Evolutionary conservation across 2,888 invertebrate genomes (phyloP), one percentile per base, ranked within the genome.

Genomic region (Liodrosophila aerea): DNA sequence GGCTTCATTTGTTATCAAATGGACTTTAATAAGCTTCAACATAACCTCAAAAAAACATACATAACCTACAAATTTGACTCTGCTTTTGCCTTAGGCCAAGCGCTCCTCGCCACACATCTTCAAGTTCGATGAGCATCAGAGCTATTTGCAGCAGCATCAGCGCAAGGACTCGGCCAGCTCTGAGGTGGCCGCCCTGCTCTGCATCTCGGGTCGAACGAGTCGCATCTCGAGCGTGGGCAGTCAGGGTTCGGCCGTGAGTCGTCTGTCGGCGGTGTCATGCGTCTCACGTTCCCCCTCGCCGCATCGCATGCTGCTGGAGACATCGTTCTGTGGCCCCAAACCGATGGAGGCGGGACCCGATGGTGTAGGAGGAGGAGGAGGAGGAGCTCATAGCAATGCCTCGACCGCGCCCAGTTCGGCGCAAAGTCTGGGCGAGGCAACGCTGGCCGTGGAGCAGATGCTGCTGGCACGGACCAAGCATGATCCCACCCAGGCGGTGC

Each of bases 291-390:
- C 95, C 27, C 96, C 97, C 1, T 96, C 96, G 9, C 97, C 97
- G n/a, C 96, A 97, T 91, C 95, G 95, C 89, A 96, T 96, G 93
- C 91, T 96, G 52, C 91, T 97, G 58, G 97, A 97, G 90, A 97
- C 97, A 0, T 96, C 96, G 0, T 97, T 97, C 89, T 97, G 96
- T 89, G 97, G 97, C 0, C 94, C 94, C 45, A 96, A 95, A 85
- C 94, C 95, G 0, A 90, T 93, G 61, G 87, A 92, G 90, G 44
- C 91, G 91, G 76, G 90, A 87, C 90, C 90, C 1, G 92, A 91
- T 44, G 92, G 89, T 2, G 63, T 30, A 0, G 66, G 63, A 0
- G 59, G 41, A 3, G n/a, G n/a, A n/a, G n/a, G n/a, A n/a, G n/a
- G n/a, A n/a, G n/a, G n/a, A n/a, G n/a, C n/a, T n/a, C 57, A 43